phyloP scores from a whole-genome alignment of 2,888 invertebrate genomes.

The Pseudococcus longispinus region DNA sequence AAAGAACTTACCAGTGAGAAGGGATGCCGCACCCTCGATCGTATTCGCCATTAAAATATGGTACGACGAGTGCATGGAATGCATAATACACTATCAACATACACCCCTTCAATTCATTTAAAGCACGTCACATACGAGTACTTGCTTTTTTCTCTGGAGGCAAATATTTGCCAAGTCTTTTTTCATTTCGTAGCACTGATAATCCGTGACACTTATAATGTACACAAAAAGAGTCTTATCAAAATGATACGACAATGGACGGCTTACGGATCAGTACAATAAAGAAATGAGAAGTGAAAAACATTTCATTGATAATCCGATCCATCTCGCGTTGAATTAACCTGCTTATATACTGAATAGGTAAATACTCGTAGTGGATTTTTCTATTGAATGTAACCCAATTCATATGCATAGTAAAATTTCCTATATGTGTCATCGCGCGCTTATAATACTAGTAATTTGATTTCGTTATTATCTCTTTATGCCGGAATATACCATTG shows the following conservation, averaged over 20 bases:
- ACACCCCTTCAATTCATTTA: not conserved
- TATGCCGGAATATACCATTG: not conserved
- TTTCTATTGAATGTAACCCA: not conserved
- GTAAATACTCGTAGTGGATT: not conserved
- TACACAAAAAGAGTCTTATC: not conserved
- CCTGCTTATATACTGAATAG: not conserved
- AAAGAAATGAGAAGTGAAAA: slow-evolving; percentile 12
- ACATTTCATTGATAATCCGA: slow-evolving; percentile 35
- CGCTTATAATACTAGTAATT: not conserved
- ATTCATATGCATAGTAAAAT: slow-evolving; percentile 1
- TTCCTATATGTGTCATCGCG: not conserved
- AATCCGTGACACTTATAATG: slow-evolving; percentile 16
- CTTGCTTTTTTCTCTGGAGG: slow-evolving; percentile 1
- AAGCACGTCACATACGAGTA: not conserved
- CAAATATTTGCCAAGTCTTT: slow-evolving; percentile 24
- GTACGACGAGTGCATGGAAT: not conserved
- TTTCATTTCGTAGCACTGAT: not conserved
- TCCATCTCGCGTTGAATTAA: slow-evolving; percentile 11
- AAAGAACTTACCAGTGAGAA: not conserved
- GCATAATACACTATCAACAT: not conserved
- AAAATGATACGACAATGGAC: slow-evolving; percentile 9
- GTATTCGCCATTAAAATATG: not conserved
- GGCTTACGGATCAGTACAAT: not conserved
- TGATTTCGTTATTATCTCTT: not conserved
- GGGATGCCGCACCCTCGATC: not conserved